Evolutionary conservation across 2,888 invertebrate genomes (phyloP).

Genomic region (Charanyca ferruginea): DNA sequence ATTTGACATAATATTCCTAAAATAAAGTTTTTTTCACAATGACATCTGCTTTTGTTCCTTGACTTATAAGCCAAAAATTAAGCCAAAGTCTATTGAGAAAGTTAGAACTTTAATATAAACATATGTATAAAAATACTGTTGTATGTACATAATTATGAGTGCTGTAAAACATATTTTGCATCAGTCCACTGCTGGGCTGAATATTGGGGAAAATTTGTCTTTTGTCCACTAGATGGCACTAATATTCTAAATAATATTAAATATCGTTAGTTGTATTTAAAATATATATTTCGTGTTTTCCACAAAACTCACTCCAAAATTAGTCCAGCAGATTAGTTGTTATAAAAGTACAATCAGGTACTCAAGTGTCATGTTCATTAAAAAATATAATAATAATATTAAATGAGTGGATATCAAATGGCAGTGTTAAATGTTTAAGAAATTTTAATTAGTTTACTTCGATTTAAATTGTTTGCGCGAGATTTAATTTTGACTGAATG

Average conservation of each 20-base stretch:
- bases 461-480: constrained; percentile 53
- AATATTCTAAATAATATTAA: constrained; percentile 53
- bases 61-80: constrained; percentile 84
- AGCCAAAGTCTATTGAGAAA: constrained; percentile 85
- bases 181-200: constrained; percentile 59
- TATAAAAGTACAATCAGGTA: constrained; percentile 79
- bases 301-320: constrained; percentile 50
- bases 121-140: constrained; percentile 64
- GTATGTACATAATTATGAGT: constrained; percentile 55
- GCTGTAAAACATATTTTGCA: constrained; percentile 63
- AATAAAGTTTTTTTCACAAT: constrained; percentile 13
- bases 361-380: constrained; percentile 76
- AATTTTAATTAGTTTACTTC: constrained; percentile 61
- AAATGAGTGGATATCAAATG: constrained; percentile 58
- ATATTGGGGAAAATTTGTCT: constrained; percentile 41
- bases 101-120: constrained; percentile 62
- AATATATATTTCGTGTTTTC: constrained; percentile 19
- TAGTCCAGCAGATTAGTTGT: constrained; percentile 65
- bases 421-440: constrained; percentile 62
- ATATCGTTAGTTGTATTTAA: constrained; percentile 31
- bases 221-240: constrained; percentile 46
- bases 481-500: constrained; percentile 42
- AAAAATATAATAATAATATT: constrained; percentile 60
- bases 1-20: constrained; percentile 34
- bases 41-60: constrained; percentile 68